These are phyloP conservation scores for Drosophila greeni DNA, from an alignment of 2,888 invertebrate species.

Conservation along the genomic window DNA sequence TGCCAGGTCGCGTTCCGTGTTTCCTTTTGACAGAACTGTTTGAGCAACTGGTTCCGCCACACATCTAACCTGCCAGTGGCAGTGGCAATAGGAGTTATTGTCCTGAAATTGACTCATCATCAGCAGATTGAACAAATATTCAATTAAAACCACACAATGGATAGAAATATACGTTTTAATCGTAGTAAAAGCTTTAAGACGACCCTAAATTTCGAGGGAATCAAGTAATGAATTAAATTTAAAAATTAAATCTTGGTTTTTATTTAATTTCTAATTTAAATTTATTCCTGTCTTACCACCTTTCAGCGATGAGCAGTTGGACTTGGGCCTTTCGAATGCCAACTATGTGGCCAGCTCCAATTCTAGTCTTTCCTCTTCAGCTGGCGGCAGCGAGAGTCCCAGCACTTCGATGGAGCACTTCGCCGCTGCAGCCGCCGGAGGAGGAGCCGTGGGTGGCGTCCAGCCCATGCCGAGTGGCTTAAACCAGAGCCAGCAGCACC, in stretches of 20 bases:
- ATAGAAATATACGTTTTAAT: conserved; percentile 75
- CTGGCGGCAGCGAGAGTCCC: conserved; percentile 84
- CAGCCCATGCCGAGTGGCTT: conserved; percentile 38
- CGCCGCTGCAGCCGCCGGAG: conserved; percentile 75
- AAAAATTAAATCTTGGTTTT: neutral
- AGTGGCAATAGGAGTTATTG: conserved; percentile 43
- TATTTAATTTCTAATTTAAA: neutral
- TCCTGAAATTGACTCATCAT: conserved; percentile 45
- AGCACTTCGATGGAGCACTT: conserved; percentile 86
- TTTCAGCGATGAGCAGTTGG: conserved; percentile 83
- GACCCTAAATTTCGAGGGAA: conserved; percentile 69
- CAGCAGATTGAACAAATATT: conserved; percentile 1
- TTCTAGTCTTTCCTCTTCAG: conserved; percentile 79
- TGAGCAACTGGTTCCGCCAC: conserved; percentile 33
- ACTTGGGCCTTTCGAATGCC: conserved; percentile 80
- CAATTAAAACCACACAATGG: conserved; percentile 55
- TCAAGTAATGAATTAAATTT: conserved; percentile 66
- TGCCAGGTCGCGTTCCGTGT: conserved; percentile 22
- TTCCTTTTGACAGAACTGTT: conserved; percentile 48
- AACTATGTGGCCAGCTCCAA: conserved; percentile 86
- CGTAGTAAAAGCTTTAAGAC: conserved; percentile 77
- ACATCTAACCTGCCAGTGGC: conserved; percentile 46
- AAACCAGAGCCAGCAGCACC: conserved; percentile 58
- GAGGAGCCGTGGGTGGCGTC: conserved; percentile 44
- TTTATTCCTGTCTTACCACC: neutral